Evolutionary conservation across 2,797 vertebrate species (phyloP), one percentile per base, ranked within the genome.

Genomic region (Brotula barbata): DNA sequence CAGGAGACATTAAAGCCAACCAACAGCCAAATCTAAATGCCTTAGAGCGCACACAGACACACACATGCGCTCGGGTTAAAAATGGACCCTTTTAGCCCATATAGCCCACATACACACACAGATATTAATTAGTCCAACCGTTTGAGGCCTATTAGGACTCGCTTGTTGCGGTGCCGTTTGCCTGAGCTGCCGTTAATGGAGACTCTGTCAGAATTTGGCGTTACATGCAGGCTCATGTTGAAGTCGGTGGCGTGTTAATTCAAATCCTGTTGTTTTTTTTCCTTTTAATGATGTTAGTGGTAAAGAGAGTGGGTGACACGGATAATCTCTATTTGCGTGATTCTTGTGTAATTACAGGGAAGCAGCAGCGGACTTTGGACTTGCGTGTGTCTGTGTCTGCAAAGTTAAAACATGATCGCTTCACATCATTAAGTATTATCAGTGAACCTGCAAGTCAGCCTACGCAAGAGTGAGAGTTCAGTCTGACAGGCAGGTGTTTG

Each of bases 1-100:
- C 41, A 67, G 69, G 64, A 87, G 81, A 88, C 80, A 80, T 81
- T 74, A 81, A 82, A 83, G 61, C 71, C 62, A 73, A 80, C 75
- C 76, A 79, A 68, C 61, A 80, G 77, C 68, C 80, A 80, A 68
- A 80, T 75, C 60, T 78, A 54, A 77, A 81, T 82, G 73, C 70
- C 73, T 78, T 68, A 61, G 61, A 79, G 65, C 53, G 28, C 62
- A 52, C 43, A 42, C 65, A 65, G 33, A 41, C 37, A 47, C 51
- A 47, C 51, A 43, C 59, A 20, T 41, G 14, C 44, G 23, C 57
- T 28, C 28, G 65, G 51, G 55, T 66, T 64, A 52, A 64, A 75
- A 61, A 60, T 67, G 60, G 22, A 54, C 39, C 20, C 46, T 44
- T 45, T 48, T 36, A 14, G 12, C 2, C 6, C 16, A 14, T 5